A percentile compares a stretch with the other conserved stretches of the same genome.
Evolutionary conservation across 1,140 invertebrate species (phyloP).

Genomic region (Drosophila trapezifrons): DNA sequence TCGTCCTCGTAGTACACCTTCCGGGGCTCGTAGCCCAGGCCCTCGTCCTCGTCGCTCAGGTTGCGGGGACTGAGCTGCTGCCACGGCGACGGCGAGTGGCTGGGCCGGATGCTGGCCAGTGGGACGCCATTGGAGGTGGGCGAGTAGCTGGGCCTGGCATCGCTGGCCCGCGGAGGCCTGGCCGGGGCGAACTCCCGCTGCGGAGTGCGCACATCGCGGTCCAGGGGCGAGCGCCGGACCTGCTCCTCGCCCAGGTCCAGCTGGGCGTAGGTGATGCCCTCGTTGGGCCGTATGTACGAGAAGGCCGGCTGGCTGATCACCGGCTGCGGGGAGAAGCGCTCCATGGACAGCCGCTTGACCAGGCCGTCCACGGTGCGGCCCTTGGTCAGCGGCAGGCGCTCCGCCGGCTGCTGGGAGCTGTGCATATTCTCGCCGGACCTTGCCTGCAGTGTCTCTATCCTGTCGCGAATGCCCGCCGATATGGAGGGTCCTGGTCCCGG

Average conservation of each 20-base stretch:
- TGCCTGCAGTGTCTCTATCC: constrained; percentile 84
- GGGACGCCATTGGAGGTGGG: constrained; percentile 45
- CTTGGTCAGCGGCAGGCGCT: constrained; percentile 87
- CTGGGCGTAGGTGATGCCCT: constrained; percentile 90
- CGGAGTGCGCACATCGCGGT: constrained; percentile 63
- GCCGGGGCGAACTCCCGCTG: constrained; percentile 56
- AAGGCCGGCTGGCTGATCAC: constrained; percentile 84
- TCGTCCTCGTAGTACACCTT: constrained; percentile 79
- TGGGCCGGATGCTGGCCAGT: constrained; percentile 38
- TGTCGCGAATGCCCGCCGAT: constrained; percentile 78
- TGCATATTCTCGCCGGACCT: constrained; percentile 87
- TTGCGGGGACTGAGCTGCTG: constrained; percentile 81
- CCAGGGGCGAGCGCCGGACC: constrained; percentile 14
- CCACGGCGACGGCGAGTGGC: constrained; percentile 76
- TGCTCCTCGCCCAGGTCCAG: constrained; percentile 85
- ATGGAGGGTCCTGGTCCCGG: constrained; percentile 80
- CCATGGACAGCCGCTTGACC: constrained; percentile 87
- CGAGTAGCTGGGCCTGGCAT: constrained; percentile 54
- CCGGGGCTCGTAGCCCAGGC: constrained; percentile 88
- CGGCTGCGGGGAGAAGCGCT: constrained; percentile 87
- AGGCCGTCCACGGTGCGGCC: constrained; percentile 88
- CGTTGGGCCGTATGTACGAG: constrained; percentile 82
- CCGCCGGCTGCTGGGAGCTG: constrained; percentile 88
- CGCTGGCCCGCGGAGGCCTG: constrained; percentile 55
- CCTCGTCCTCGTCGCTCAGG: constrained; percentile 89